Percentiles rank a stretch among this genome's conserved stretches.
phyloP scores from a whole-genome alignment of 2,113 vertebrate genomes.

The Sceloporus undulatus region DNA sequence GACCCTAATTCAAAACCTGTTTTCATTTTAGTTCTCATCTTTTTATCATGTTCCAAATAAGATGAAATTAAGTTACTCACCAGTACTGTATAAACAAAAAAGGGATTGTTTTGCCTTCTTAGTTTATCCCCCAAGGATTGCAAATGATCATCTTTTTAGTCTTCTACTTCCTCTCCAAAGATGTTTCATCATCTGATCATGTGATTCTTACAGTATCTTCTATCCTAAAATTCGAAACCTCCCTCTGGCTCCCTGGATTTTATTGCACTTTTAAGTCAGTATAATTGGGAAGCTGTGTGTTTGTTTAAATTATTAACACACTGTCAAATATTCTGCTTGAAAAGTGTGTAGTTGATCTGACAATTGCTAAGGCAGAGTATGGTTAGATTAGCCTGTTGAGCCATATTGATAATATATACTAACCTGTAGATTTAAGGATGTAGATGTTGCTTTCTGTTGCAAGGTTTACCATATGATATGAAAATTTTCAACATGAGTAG shows the following conservation, averaged over 20 bases:
- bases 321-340: background rate
- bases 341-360: background rate
- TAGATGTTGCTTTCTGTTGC: background rate
- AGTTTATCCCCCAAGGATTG: conserved; percentile 68
- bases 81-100: conserved; percentile 75
- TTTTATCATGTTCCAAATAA: conserved; percentile 76
- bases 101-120: conserved; percentile 71
- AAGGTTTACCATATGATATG: background rate
- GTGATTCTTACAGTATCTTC: conserved; percentile 23
- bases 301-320: background rate
- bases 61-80: conserved; percentile 76
- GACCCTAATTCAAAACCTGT: conserved; percentile 78
- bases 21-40: conserved; percentile 79
- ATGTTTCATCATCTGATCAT: background rate
- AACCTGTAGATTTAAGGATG: background rate
- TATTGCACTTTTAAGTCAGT: background rate
- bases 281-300: background rate
- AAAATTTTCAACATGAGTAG: too few species aligned
- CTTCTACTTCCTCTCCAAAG: conserved; percentile 44
- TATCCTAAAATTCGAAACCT: conserved; percentile 4
- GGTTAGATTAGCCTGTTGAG: background rate
- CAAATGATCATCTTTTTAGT: conserved; percentile 52
- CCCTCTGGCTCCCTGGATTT: conserved; percentile 6
- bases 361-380: background rate
- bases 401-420: background rate